These are phyloP conservation scores for Laodelphax striatellus DNA, from an alignment of 1,140 invertebrate species.

Conservation along the genomic window DNA sequence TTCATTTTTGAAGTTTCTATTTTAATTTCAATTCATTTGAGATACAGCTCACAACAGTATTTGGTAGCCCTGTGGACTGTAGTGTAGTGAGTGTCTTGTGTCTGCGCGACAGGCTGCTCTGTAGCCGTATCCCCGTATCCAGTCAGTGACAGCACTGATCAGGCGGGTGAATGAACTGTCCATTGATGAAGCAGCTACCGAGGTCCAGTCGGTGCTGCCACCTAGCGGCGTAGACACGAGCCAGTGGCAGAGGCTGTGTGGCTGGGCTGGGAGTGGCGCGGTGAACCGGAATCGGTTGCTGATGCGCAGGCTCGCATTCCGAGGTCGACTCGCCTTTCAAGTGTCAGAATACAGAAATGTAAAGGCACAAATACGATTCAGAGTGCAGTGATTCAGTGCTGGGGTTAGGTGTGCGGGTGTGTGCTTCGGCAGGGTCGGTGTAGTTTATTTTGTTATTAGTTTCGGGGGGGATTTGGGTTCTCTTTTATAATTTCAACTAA, in stretches of 20 bases:
- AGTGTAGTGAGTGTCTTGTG: too few relatives aligned
- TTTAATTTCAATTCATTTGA: too few relatives aligned
- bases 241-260: too few relatives aligned
- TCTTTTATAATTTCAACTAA: neutral
- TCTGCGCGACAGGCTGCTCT: too few relatives aligned
- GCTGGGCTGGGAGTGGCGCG: conserved; percentile 9
- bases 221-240: too few relatives aligned
- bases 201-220: neutral
- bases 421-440: conserved; percentile 10
- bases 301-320: conserved; percentile 9
- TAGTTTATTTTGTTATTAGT: conserved; percentile 12
- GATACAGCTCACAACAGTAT: too few relatives aligned
- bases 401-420: conserved; percentile 8
- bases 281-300: conserved; percentile 5
- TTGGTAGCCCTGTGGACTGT: too few relatives aligned
- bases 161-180: neutral
- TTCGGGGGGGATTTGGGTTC: conserved; percentile 5
- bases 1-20: too few relatives aligned
- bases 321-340: conserved; percentile 6
- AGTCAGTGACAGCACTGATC: neutral
- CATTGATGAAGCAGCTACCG: too few relatives aligned
- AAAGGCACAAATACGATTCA: conserved; percentile 7
- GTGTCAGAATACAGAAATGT: neutral
- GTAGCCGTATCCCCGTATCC: too few relatives aligned
- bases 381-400: conserved; percentile 12